Evolutionary conservation across 2,113 vertebrate species (phyloP).

Genomic region (Acanthochromis polyacanthus): DNA sequence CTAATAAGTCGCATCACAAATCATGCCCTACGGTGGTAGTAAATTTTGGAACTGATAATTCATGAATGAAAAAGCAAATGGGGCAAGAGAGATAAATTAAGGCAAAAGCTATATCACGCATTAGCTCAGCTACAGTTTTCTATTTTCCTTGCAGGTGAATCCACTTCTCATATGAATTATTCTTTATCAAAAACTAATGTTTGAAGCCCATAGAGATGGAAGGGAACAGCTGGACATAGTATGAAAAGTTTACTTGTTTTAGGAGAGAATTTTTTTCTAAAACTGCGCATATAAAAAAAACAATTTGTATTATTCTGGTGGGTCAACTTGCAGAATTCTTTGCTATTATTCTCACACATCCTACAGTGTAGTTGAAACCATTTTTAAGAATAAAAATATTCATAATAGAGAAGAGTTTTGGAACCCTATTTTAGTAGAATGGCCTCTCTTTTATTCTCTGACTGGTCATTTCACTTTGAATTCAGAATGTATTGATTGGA

Average conservation of each 20-base stretch:
- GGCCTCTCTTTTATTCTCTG: background rate
- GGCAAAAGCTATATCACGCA: background rate
- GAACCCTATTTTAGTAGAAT: background rate
- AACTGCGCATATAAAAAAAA: background rate
- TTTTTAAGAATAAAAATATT: background rate
- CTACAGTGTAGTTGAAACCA: background rate
- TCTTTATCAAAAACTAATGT: constrained; percentile 33
- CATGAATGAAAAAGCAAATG: constrained; percentile 37
- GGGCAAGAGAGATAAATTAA: constrained; percentile 26
- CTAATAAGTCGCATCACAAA: constrained; percentile 23
- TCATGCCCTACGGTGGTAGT: constrained; percentile 27
- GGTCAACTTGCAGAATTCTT: background rate
- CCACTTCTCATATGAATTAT: constrained; percentile 34
- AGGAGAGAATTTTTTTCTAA: background rate
- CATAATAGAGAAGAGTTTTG: background rate
- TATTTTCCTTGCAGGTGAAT: constrained; percentile 21
- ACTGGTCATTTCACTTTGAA: background rate
- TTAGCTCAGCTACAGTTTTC: constrained; percentile 20
- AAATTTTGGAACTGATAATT: constrained; percentile 53
- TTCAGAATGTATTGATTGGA: background rate
- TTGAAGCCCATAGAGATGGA: constrained; percentile 23
- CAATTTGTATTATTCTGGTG: background rate
- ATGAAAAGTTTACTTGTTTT: constrained; percentile 12
- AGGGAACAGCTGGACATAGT: constrained; percentile 34
- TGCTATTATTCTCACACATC: background rate